Percentiles rank a stretch among this genome's conserved stretches.
phyloP scores from a whole-genome alignment of 2,113 vertebrate species.

The Ptyas mucosa region DNA sequence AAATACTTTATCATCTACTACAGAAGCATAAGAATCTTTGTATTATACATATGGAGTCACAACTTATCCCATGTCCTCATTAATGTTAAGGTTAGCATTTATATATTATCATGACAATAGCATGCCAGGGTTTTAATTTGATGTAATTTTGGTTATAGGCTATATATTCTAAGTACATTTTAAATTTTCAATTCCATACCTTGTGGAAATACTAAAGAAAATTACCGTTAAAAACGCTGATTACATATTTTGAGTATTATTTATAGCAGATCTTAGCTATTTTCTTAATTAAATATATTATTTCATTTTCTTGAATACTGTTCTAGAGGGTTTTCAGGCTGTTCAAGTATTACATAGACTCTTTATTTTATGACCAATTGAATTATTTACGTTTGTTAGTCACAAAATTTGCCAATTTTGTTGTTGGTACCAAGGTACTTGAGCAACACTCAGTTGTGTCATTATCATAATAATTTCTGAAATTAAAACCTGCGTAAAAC shows the following conservation, averaged over 20 bases:
- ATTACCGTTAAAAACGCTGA: constrained; percentile 19
- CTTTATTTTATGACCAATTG: constrained; percentile 63
- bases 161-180: constrained; percentile 6
- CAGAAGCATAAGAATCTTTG: neutral
- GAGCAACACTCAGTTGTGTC: constrained; percentile 73
- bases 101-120: neutral
- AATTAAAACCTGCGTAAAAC: constrained; percentile 83
- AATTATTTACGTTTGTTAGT: constrained; percentile 72
- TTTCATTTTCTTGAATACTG: constrained; percentile 55
- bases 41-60: neutral
- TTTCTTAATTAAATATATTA: constrained; percentile 39
- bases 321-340: constrained; percentile 55
- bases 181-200: constrained; percentile 40
- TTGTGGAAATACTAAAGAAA: constrained; percentile 49
- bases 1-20: neutral
- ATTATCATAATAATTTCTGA: constrained; percentile 77
- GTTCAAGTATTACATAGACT: constrained; percentile 64
- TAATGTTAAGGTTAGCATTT: neutral
- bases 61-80: neutral
- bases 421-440: constrained; percentile 69
- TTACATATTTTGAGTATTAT: constrained; percentile 37
- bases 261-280: neutral
- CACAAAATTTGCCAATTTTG: constrained; percentile 69
- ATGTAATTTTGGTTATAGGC: neutral
- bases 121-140: constrained; percentile 24